Base-by-base conservation (phyloP, 2,797 vertebrate species). In the Paramormyrops hopkinsi region DNA sequence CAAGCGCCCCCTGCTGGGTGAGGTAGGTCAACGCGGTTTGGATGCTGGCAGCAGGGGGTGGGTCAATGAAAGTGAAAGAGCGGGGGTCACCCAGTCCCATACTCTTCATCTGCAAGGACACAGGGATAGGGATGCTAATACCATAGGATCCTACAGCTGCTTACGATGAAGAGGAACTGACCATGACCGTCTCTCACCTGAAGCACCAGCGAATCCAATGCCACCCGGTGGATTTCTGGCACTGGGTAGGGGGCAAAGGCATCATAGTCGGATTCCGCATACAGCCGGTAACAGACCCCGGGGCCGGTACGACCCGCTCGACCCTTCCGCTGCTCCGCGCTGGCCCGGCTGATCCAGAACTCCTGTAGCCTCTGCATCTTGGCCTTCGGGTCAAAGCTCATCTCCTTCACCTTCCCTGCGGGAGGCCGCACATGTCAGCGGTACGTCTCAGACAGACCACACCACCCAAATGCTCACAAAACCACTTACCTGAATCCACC, bases 261-360 rank as follows among this genome's bases (percentile, higher is more conserved):
- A 0, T 98, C 95, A 0, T 98, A 98, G 92, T 99, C 97, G 0
- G 97, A 97, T 69, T 98, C 96, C 0, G 97, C 94, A 0, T 99
- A 99, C 8, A 99, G 96, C 0, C 98, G 97, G 93, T 97, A 98
- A 92, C 98, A 99, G 48, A 98, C 95, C 0, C 98, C 98, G 0
- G 98, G 98, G 0, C 98, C 98, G 0, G 98, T 98, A 4, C 98
- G 95, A 2, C 98, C 98, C 0, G 98, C 97, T 0, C 98, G 95
- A 4, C 98, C 98, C 93, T 98, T 99, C 14, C 98, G 96, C 94
- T 99, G 98, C 95, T 99, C 98, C 0, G 98, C 97, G 0, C 98
- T 99, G 37, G 98, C 98, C 50, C 96, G 95, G 91, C 98, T 99
- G 93, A 99, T 98, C 98, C 98, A 99, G 94, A 98, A 99, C 92